A percentile compares a stretch with the other conserved stretches of the same genome.
These are phyloP conservation scores for Danio albolineatus DNA, from an alignment of 2,797 vertebrate species.

Conservation along the genomic window DNA sequence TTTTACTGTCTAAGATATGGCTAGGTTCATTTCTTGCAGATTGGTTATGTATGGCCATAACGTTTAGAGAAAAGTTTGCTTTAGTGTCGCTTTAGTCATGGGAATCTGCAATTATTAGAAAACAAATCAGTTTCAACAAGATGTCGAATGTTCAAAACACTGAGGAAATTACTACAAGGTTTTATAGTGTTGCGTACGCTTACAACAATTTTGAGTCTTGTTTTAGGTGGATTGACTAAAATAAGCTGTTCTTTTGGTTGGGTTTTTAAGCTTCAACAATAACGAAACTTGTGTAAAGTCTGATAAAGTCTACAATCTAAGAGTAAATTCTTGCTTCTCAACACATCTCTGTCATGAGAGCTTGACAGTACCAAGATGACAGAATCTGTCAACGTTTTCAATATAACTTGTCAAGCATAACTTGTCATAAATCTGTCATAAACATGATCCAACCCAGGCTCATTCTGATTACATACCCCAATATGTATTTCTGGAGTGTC, in stretches of 20 bases:
- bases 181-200: constrained; percentile 11
- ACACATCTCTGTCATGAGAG: too few relatives aligned
- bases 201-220: constrained; percentile 5
- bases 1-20: not conserved
- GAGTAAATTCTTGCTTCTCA: not conserved
- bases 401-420: too few relatives aligned
- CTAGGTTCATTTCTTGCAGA: not conserved
- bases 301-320: not conserved
- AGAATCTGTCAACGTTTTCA: too few relatives aligned
- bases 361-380: too few relatives aligned
- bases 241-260: too few relatives aligned
- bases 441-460: too few relatives aligned
- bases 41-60: not conserved
- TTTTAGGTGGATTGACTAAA: not conserved
- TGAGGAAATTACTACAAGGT: not conserved
- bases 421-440: too few relatives aligned
- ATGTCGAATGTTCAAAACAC: constrained; percentile 21
- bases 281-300: not conserved
- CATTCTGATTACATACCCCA: too few relatives aligned
- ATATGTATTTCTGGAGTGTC: too few relatives aligned
- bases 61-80: constrained; percentile 18
- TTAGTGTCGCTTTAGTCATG: constrained; percentile 21
- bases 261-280: constrained; percentile 3
- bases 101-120: constrained; percentile 10
- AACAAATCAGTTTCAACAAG: constrained; percentile 22